Base-by-base conservation (phyloP, 2,797 vertebrate genomes). In the Morus bassanus region DNA sequence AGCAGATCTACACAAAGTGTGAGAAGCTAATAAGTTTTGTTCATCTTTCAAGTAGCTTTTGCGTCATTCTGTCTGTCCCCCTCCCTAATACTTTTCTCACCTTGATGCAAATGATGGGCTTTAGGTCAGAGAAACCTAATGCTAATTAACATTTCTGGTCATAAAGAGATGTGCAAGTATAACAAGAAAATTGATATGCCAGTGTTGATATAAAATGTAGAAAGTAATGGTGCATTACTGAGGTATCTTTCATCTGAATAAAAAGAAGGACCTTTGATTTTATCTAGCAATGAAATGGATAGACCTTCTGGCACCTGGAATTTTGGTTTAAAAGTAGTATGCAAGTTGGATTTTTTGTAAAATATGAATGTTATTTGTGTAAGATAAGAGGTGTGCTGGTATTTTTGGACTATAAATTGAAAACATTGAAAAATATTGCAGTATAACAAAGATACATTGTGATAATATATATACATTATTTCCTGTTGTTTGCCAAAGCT, bases 101-200 rank as follows among this genome's bases (percentile, higher is more conserved):
- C 94, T 97, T 96, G 92, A 87, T 39, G 56, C 54, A 88, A 80
- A 86, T 53, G 45, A 93, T 57, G 64, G 64, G 54, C 67, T 88
- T 85, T 78, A 65, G 78, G 57, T 69, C 61, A 95, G 75, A 96
- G 78, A 45, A 94, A 86, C 61, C 78, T 75, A 68, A 85, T 33
- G 84, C 77, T 93, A 96, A 96, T 97, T 95, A 97, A 93, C 56
- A 88, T 97, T 88, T 96, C 67, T 90, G 91, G 51, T 81, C 13
- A 9, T 8, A 17, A 63, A 65, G 35, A 45, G 46, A 73, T 60
- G 43, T 92, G 85, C 60, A 93, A 90, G 91, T 13, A 12, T 50
- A 70, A 68, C 64, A 78, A 85, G 53, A 63, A 93, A 74, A 92
- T 59, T 65, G 68, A 41, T 76, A 50, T 51, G 53, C 83, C 64